phyloP scores from a whole-genome alignment of 2,888 invertebrate genomes.

The Eilema sororculum region DNA sequence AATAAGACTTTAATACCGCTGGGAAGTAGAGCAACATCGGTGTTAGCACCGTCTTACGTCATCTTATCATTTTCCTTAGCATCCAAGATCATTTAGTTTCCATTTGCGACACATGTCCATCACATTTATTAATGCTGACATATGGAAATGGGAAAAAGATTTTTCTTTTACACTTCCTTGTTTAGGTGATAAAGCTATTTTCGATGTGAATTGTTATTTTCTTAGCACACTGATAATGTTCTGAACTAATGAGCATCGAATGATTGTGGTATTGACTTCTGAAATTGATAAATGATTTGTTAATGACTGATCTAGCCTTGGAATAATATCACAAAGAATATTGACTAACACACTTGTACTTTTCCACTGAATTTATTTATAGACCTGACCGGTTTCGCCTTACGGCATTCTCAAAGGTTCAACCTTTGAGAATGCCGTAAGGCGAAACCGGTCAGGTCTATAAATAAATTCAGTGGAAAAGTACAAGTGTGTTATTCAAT shows the following conservation, averaged over 20 bases:
- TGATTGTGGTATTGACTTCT: neutral
- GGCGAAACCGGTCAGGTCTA: too few relatives aligned
- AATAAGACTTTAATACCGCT: slow-evolving; percentile 21
- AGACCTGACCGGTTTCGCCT: too few relatives aligned
- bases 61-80: slow-evolving; percentile 26
- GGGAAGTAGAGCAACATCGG: slow-evolving; percentile 11
- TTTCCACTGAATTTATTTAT: too few relatives aligned
- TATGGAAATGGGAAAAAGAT: slow-evolving; percentile 22
- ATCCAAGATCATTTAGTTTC: slow-evolving; percentile 33
- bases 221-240: neutral
- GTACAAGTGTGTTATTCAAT: too few relatives aligned
- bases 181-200: neutral
- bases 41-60: slow-evolving; percentile 26
- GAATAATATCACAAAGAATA: neutral
- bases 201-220: neutral
- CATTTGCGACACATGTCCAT: slow-evolving; percentile 37
- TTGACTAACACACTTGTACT: too few relatives aligned
- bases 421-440: too few relatives aligned
- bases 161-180: neutral
- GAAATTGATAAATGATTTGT: neutral
- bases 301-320: neutral
- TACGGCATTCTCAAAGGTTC: too few relatives aligned
- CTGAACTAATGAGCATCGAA: neutral
- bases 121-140: slow-evolving; percentile 31
- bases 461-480: too few relatives aligned